Conservation (phyloP, 2,888 invertebrate species). For the Heterodera filipjevi region DNA sequence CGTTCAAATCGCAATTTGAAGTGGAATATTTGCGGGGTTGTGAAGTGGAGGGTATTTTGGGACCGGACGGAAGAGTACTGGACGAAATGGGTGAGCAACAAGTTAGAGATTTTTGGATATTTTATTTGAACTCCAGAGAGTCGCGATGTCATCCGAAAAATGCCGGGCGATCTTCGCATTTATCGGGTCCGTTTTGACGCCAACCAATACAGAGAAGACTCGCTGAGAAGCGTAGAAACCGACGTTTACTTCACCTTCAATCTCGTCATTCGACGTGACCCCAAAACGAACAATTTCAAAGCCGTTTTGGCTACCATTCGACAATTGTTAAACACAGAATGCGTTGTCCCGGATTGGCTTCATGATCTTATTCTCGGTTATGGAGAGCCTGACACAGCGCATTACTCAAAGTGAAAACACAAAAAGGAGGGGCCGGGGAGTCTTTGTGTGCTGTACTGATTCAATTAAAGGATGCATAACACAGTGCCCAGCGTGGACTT, state of each 20-base stretch:
- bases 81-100: constrained; percentile 75
- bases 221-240: constrained; percentile 48
- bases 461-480: constrained; percentile 78
- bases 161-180: constrained; percentile 71
- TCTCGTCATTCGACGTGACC: constrained; percentile 94
- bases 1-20: constrained; percentile 69
- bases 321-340: constrained; percentile 97
- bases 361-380: constrained; percentile 87
- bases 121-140: constrained; percentile 25
- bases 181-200: constrained; percentile 92
- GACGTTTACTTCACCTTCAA: constrained; percentile 89
- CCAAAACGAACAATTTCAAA: constrained; percentile 99
- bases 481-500: constrained; percentile 86
- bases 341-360: constrained; percentile 81
- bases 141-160: constrained; percentile 35
- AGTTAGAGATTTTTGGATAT: not conserved
- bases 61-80: constrained; percentile 89
- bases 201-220: constrained; percentile 79
- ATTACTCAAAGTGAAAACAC: constrained; percentile 77
- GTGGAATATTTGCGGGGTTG: constrained; percentile 90
- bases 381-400: constrained; percentile 94
- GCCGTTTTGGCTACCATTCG: constrained; percentile 97
- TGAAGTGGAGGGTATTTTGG: constrained; percentile 97
- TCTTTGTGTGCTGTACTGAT: too few species aligned
- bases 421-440: too few species aligned